Evolutionary conservation across 2,888 invertebrate genomes (phyloP).

Genomic region (Gnatocerus cornutus): DNA sequence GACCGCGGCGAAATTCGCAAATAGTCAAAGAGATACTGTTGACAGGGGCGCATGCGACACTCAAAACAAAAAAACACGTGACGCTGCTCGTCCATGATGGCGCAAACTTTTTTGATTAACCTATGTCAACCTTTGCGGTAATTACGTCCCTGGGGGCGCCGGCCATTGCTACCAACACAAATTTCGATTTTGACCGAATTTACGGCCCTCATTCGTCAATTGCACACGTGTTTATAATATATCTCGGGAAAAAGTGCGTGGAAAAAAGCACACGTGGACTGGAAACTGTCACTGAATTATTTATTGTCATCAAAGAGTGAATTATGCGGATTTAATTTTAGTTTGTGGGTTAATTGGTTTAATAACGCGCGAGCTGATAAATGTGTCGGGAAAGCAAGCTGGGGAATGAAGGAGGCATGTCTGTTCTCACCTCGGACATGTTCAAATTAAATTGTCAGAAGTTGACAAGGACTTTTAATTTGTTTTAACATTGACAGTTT

Average conservation of each 20-base stretch:
- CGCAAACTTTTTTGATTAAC: slow-evolving; percentile 20
- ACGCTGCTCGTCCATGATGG: slow-evolving; percentile 9
- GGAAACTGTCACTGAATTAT: no score
- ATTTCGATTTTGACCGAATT: slow-evolving; percentile 9
- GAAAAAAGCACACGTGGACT: no score
- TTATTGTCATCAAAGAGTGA: no score
- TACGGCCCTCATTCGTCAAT: background rate
- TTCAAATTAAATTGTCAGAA: no score
- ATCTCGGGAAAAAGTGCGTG: background rate
- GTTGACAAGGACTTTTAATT: no score
- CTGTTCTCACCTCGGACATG: no score
- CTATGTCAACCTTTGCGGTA: slow-evolving; percentile 8
- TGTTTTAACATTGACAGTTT: no score
- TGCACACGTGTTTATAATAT: background rate
- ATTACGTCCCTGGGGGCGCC: slow-evolving; percentile 8
- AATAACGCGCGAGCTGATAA: no score
- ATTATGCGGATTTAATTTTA: no score
- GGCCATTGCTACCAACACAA: background rate
- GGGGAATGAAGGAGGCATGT: no score
- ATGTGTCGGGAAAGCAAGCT: no score
- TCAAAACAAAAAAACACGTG: slow-evolving; percentile 4
- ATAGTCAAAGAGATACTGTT: slow-evolving; percentile 61
- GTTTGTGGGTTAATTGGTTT: no score
- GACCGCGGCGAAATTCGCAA: slow-evolving; percentile 63
- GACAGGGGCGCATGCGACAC: slow-evolving; percentile 44